These are phyloP conservation scores for Alethe castanea DNA, from an alignment of 2,113 vertebrate species.

Conservation along the genomic window DNA sequence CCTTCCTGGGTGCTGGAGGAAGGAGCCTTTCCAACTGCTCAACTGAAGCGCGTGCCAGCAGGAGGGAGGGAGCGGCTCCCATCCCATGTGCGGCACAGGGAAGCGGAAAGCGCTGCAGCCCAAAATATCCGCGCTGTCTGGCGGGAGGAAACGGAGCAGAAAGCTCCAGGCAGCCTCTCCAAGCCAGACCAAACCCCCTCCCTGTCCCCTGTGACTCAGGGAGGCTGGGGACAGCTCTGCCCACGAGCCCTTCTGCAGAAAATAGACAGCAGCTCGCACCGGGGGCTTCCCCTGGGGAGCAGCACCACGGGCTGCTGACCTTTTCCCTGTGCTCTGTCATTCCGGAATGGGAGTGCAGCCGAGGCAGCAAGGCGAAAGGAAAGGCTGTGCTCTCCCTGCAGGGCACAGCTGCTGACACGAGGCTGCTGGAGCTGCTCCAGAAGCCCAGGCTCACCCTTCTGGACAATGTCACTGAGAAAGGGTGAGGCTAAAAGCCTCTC, in stretches of 20 bases:
- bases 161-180: not conserved
- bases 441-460: not conserved
- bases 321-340: not conserved
- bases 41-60: fast-evolving
- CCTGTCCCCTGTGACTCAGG: not conserved
- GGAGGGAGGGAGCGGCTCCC: not conserved
- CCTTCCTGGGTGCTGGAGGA: not conserved
- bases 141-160: not conserved
- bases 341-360: fast-evolving
- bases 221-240: not conserved
- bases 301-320: not conserved
- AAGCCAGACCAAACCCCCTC: not conserved
- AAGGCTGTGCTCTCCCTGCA: not conserved
- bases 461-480: not conserved
- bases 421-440: not conserved
- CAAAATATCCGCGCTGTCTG: not conserved
- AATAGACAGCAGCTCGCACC: not conserved
- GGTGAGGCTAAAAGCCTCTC: not conserved
- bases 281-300: not conserved
- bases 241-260: not conserved
- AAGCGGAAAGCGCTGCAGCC: not conserved
- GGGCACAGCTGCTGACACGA: not conserved
- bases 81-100: not conserved
- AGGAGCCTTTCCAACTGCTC: not conserved
- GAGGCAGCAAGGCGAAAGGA: not conserved